phyloP scores from a whole-genome alignment of 1,140 invertebrate genomes.

The Ooceraea biroi region DNA sequence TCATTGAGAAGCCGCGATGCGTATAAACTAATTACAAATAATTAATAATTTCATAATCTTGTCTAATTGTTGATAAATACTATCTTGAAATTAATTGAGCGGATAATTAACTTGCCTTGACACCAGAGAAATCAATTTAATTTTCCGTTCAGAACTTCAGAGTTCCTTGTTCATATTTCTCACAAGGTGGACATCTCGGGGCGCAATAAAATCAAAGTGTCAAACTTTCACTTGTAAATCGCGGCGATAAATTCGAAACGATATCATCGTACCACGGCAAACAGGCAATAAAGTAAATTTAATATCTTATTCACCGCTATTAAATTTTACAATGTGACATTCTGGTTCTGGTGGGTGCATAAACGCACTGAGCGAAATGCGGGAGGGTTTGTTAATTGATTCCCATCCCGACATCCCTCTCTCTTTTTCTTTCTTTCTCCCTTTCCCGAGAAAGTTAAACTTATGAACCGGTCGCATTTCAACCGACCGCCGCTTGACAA shows the following conservation, averaged over 20 bases:
- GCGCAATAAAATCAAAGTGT: background rate
- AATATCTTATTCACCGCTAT: slow-evolving; percentile 23
- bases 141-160: no score
- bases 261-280: background rate
- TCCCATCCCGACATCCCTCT: background rate
- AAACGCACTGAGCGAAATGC: background rate
- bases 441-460: slow-evolving; percentile 15
- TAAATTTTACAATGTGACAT: background rate
- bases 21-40: no score
- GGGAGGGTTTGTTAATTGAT: slow-evolving; percentile 7
- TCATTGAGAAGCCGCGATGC: background rate
- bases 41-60: no score
- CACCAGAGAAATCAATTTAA: no score
- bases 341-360: no score
- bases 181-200: background rate
- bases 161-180: background rate
- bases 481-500: background rate
- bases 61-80: no score
- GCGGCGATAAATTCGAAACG: slow-evolving; percentile 2
- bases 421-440: no score
- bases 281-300: background rate
- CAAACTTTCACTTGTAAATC: slow-evolving; percentile 2
- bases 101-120: no score
- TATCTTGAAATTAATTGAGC: no score
- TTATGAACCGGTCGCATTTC: background rate